Evolutionary conservation across 2,113 vertebrate species (phyloP), one percentile per base, ranked within the genome.

Genomic region (Chitala chitala): DNA sequence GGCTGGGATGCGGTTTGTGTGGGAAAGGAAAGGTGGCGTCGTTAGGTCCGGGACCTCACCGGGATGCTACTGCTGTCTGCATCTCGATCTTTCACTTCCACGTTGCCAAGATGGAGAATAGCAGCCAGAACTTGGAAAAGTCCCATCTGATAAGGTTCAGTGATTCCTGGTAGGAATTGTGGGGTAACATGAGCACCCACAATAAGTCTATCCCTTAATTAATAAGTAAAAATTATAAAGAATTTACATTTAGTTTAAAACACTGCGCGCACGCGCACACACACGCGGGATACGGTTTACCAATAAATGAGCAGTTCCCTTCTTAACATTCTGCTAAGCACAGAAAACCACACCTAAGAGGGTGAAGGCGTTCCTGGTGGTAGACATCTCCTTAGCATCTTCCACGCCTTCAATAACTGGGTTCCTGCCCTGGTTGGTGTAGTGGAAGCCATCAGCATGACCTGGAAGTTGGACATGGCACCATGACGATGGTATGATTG

Each of bases 71-170:
- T 94, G 85, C 87, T 93, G 78, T 96, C 96, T 66, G 91, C 83
- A 54, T 95, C 92, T 75, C 91, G 91, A 22, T 90, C 89, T 1
- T 84, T 91, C 82, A 98, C 87, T 10, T 90, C 90, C 84, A 98
- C 94, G 0, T 98, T 98, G 75, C 97, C 94, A 73, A 99, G 84
- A 82, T 99, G 96, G 84, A 99, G 96, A 84, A 99, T 88, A 59
- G 93, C 92, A 78, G 95, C 94, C 76, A 99, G 87, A 82, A 98
- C 92, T 79, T 89, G 91, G 84, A 96, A 99, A 82, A 98, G 91
- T 77, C 91, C 92, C 93, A 95, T 94, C 89, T 99, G 97, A 73
- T 92, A 90, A 38, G 85, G 86, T 76, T 96, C 94, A 82, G 78
- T 81, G 74, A 98, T 94, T 71, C 96, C 97, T 99, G 78, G 50